Evolutionary conservation across 92 coral and sea anemone species (phyloP), one percentile per base, ranked within the genome.

Genomic region (Ricordea florida): DNA sequence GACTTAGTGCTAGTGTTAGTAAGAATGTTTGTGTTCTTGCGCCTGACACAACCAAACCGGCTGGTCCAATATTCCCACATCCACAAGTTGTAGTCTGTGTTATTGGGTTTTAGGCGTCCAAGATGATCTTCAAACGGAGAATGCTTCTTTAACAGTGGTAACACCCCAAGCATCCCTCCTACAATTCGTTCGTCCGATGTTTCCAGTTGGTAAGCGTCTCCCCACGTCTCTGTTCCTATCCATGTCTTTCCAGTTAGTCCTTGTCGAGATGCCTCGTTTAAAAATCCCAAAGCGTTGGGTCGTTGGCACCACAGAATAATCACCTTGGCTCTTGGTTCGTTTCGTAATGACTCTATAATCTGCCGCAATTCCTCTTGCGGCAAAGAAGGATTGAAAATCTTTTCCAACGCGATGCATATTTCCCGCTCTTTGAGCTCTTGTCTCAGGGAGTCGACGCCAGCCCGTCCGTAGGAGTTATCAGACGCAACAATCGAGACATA

Each of bases 141-240:
- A 34, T 92, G 84, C 26, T 62, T 82, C 30, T 79, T 84, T 33
- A 94, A 49, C 41, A 53, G 87, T 2, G 98, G 98, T 9, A 94
- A 70, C 11, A 94, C 83, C 27, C 98, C 98, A 1, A 94, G 69
- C 98, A 92, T 91, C 17, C 98, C 98, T 0, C 93, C 89, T 3
- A 94, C 93, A 6, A 74, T 78, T 21, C 83, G 79, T 14, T 79
- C 82, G 45, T 66, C 78, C 25, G 88, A 59, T 9, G 74, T 60
- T 16, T 80, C 62, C 9, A 88, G 82, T 48, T 85, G 87, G 62
- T 83, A 69, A 28, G 92, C 80, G 55, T 94, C 98, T 3, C 98
- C 98, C 98, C 98, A 94, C 4, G 98, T 92, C 56, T 94, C 98
- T 4, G 98, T 94, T 13, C 98, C 98, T 7, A 94, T 94, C 98